Conservation (phyloP, 2,888 invertebrate species). For the Dermolepida albohirtum region DNA sequence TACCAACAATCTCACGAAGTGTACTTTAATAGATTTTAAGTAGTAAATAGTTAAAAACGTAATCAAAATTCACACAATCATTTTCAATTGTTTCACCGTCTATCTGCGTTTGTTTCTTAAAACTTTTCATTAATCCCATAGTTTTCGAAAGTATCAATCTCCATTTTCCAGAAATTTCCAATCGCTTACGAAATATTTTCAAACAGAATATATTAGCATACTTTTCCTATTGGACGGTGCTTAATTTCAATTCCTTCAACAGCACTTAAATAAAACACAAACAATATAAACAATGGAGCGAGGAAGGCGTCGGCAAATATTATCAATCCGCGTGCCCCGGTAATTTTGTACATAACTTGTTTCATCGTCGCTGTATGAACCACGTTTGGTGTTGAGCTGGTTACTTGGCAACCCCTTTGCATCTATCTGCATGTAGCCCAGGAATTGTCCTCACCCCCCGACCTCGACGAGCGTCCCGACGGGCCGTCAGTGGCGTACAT, state of each 20-base stretch:
- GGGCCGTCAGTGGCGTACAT: slow-evolving; percentile 9
- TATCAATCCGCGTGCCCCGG: slow-evolving; percentile 25
- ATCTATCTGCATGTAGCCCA: slow-evolving; percentile 38
- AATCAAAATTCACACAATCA: too few species aligned
- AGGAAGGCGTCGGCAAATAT: slow-evolving; percentile 28
- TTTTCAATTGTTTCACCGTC: too few species aligned
- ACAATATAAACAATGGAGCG: slow-evolving; percentile 33
- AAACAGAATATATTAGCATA: slow-evolving; percentile 11
- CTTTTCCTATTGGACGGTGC: slow-evolving; percentile 9
- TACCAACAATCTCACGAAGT: too few species aligned
- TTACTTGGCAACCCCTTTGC: slow-evolving; percentile 44
- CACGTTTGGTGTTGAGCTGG: slow-evolving; percentile 38
- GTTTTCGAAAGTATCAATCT: too few species aligned
- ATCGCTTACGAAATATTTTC: background rate
- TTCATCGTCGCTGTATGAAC: slow-evolving; percentile 36
- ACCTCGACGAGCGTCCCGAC: slow-evolving; percentile 17
- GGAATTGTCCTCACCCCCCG: slow-evolving; percentile 16
- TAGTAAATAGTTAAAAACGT: too few species aligned
- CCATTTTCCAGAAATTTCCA: too few species aligned
- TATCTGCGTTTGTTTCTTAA: too few species aligned
- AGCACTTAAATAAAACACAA: slow-evolving; percentile 25
- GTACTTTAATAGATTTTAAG: too few species aligned
- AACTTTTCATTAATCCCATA: too few species aligned
- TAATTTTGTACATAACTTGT: slow-evolving; percentile 40
- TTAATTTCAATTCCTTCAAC: slow-evolving; percentile 21